These are phyloP conservation scores for Punctoribates punctum DNA, from an alignment of 2,888 invertebrate species.

Conservation along the genomic window DNA sequence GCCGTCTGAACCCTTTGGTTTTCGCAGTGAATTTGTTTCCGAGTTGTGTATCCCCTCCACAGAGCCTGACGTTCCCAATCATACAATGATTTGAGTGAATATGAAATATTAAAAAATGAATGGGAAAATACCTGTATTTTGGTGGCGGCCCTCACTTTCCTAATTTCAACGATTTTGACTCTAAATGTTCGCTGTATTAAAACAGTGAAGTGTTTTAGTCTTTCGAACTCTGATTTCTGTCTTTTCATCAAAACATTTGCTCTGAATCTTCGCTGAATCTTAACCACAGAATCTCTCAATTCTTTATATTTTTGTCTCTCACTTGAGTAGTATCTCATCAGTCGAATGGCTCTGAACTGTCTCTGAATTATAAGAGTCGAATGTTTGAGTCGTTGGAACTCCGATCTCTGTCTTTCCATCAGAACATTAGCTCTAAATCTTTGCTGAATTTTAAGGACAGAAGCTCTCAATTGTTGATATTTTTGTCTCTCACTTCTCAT, in stretches of 20 bases:
- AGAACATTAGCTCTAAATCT: neutral
- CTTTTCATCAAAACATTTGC: conserved; percentile 44
- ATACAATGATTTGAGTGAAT: conserved; percentile 1
- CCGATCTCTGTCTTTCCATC: neutral
- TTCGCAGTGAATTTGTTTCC: conserved; percentile 11
- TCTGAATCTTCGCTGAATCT: conserved; percentile 14
- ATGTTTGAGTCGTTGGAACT: neutral
- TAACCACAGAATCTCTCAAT: neutral
- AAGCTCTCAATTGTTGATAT: neutral
- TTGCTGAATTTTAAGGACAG: neutral
- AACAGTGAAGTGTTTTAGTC: neutral
- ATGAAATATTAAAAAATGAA: neutral
- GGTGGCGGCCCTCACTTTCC: conserved; percentile 15
- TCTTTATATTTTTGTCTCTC: neutral
- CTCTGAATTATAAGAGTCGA: neutral
- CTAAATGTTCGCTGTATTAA: neutral
- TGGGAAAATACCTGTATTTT: conserved; percentile 35
- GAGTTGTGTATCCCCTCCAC: conserved; percentile 34
- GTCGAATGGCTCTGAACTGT: conserved; percentile 12
- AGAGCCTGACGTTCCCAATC: conserved; percentile 1
- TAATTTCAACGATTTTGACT: neutral
- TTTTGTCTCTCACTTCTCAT: neutral
- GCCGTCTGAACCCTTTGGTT: neutral
- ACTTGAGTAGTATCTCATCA: neutral
- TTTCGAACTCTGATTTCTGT: neutral